Conservation (phyloP, 2,888 invertebrate species). For the Eutolmus rufibarbis region DNA sequence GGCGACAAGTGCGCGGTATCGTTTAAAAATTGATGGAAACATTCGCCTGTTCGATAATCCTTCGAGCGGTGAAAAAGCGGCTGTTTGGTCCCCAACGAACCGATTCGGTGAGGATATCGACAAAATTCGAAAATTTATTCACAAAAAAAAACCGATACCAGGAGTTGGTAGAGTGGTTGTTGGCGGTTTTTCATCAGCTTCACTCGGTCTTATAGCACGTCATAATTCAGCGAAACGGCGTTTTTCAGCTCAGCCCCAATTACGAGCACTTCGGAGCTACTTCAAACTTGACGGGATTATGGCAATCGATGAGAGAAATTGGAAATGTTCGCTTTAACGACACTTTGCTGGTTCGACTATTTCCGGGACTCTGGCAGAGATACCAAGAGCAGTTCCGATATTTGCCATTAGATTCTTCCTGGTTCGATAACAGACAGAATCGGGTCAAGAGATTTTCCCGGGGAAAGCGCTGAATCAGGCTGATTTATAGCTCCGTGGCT, state of each 20-base stretch:
- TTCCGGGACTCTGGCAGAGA: not conserved
- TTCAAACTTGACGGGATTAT: not conserved
- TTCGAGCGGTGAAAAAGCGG: not conserved
- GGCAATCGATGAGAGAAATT: not conserved
- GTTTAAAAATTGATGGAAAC: not conserved
- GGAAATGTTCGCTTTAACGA: not conserved
- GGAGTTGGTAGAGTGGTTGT: not conserved
- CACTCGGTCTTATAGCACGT: not conserved
- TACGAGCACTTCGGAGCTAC: not conserved
- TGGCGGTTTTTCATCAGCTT: not conserved
- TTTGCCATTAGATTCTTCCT: not conserved
- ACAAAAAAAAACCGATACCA: not conserved
- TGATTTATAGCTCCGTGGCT: not conserved
- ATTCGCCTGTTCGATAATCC: not conserved
- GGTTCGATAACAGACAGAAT: not conserved
- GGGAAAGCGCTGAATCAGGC: not conserved
- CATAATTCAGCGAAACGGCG: not conserved
- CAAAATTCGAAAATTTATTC: not conserved
- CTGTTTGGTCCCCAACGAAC: not conserved
- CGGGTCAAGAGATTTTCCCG: not conserved
- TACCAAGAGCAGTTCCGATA: not conserved
- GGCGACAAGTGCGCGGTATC: not conserved
- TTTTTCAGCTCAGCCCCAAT: not conserved
- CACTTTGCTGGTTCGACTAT: not conserved
- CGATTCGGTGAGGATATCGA: not conserved